Conservation (phyloP, 2,888 invertebrate species). For the Furcula furcula region DNA sequence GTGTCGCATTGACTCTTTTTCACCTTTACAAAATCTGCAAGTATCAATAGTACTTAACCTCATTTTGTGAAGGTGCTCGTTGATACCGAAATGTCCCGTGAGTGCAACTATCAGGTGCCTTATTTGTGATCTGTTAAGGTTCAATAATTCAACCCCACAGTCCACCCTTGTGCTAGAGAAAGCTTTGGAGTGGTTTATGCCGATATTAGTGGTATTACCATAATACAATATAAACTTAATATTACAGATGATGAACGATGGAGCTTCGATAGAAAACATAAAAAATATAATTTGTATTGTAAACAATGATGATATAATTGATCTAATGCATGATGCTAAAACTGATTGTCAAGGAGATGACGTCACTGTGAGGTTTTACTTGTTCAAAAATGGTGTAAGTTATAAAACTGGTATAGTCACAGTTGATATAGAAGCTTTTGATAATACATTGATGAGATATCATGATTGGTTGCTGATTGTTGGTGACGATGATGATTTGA, state of each 20-base stretch:
- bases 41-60: too few species aligned
- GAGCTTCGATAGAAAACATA: neutral
- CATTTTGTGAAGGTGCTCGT: too few species aligned
- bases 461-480: slow-evolving; percentile 15
- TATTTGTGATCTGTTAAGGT: too few species aligned
- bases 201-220: too few species aligned
- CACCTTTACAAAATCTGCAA: too few species aligned
- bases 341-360: slow-evolving; percentile 13
- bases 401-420: slow-evolving; percentile 8
- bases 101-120: too few species aligned
- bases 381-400: slow-evolving; percentile 5
- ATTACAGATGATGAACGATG: neutral
- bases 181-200: too few species aligned
- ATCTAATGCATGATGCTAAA: slow-evolving; percentile 13
- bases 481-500: neutral
- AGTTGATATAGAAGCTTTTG: slow-evolving; percentile 11
- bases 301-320: slow-evolving; percentile 8
- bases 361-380: slow-evolving; percentile 18
- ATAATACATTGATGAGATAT: slow-evolving; percentile 16
- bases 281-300: neutral
- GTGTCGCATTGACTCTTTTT: too few species aligned
- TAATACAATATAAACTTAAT: too few species aligned
- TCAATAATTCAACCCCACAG: too few species aligned
- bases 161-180: too few species aligned
- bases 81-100: too few species aligned